A percentile compares a stretch with the other conserved stretches of the same genome.
These are phyloP conservation scores for Acrossocheilus fasciatus DNA, from an alignment of 2,797 vertebrate genomes.

Conservation along the genomic window DNA sequence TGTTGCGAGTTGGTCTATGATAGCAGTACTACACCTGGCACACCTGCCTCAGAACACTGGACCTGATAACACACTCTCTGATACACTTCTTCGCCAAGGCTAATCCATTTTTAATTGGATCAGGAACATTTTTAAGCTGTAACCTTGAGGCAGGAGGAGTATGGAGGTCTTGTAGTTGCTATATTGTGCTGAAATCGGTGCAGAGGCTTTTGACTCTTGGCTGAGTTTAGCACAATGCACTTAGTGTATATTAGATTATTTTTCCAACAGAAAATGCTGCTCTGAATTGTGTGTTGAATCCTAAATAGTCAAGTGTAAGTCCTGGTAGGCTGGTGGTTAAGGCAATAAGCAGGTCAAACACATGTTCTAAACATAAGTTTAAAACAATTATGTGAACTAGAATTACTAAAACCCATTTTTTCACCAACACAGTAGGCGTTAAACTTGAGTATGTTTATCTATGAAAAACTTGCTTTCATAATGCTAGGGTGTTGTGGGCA, in stretches of 20 bases:
- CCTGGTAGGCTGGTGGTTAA: not conserved
- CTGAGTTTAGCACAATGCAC: constrained; percentile 40
- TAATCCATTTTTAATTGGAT: constrained; percentile 55
- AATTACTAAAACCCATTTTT: not conserved
- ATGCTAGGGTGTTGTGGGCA: not conserved
- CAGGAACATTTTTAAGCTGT: constrained; percentile 40
- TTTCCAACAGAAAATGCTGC: constrained; percentile 22
- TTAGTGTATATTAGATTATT: constrained; percentile 52
- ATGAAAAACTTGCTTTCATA: not conserved
- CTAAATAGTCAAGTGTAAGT: constrained; percentile 24
- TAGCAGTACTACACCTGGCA: constrained; percentile 21
- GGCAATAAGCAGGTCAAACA: not conserved
- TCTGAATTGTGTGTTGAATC: constrained; percentile 48
- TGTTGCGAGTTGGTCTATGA: constrained; percentile 5
- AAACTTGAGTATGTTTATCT: not conserved
- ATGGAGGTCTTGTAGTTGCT: constrained; percentile 20
- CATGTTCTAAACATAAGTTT: not conserved
- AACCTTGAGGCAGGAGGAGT: constrained; percentile 37
- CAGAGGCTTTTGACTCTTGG: constrained; percentile 32
- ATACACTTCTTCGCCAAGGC: constrained; percentile 1
- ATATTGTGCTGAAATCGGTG: constrained; percentile 18
- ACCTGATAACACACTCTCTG: constrained; percentile 28
- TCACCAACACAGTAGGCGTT: not conserved
- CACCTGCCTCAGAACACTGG: constrained; percentile 18
- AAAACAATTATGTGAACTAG: not conserved